A percentile compares a stretch with the other conserved stretches of the same genome.
phyloP scores from a whole-genome alignment of 2,797 vertebrate genomes.

The Sorex maritimensis region DNA sequence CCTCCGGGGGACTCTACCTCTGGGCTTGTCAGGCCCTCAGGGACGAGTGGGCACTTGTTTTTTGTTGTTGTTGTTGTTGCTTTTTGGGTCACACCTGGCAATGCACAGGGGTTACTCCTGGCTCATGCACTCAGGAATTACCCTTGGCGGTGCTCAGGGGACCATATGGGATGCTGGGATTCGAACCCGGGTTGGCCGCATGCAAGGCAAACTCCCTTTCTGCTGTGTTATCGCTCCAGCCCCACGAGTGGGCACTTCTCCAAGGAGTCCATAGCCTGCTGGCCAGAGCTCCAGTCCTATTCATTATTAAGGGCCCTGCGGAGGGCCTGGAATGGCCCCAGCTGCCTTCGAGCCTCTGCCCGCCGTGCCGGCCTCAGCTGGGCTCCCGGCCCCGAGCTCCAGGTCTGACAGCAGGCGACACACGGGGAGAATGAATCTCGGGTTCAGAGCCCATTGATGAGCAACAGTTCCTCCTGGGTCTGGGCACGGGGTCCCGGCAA shows the following conservation, averaged over 20 bases:
- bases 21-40: conserved; percentile 94
- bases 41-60: conserved; percentile 85
- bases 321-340: conserved; percentile 94
- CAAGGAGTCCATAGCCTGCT: conserved; percentile 80
- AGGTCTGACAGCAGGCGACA: neutral
- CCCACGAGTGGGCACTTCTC: neutral
- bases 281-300: conserved; percentile 89
- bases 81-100: no score
- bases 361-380: conserved; percentile 82
- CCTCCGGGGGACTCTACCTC: conserved; percentile 79
- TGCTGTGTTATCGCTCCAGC: no score
- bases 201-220: no score
- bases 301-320: conserved; percentile 91
- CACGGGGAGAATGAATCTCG: neutral
- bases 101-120: no score
- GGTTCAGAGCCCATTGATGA: conserved; percentile 40
- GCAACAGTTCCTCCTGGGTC: neutral
- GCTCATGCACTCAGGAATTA: no score
- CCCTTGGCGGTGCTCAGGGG: no score
- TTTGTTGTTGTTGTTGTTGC: no score
- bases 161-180: no score
- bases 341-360: conserved; percentile 88
- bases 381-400: neutral
- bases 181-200: no score
- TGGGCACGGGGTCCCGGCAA: neutral